A percentile compares a stretch with the other conserved stretches of the same genome.
These are phyloP conservation scores for Antrozous pallidus DNA, from an alignment of 2,797 vertebrate genomes.

Conservation along the genomic window DNA sequence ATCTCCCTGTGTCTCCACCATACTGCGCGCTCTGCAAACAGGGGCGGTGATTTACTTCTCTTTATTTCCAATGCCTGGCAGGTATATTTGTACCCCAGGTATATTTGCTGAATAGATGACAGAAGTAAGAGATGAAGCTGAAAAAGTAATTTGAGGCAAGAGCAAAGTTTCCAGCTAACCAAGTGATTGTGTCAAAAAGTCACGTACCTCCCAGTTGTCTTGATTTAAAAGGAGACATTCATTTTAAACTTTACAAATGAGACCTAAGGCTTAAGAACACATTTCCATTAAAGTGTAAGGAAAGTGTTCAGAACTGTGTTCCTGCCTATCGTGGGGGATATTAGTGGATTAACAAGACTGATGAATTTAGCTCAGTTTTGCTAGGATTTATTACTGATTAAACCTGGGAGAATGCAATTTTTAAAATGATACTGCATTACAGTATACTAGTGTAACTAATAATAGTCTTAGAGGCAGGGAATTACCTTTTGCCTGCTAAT, in stretches of 20 bases:
- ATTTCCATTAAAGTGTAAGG: constrained; percentile 41
- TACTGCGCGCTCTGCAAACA: not conserved
- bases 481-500: constrained; percentile 46
- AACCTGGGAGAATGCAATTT: not conserved
- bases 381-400: constrained; percentile 17
- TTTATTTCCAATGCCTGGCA: not conserved
- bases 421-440: not conserved
- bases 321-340: constrained; percentile 7
- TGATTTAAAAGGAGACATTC: constrained; percentile 38
- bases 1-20: not conserved
- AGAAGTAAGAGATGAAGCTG: not conserved
- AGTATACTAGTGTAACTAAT: constrained; percentile 26
- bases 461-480: constrained; percentile 24
- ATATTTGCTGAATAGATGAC: not conserved
- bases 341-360: constrained; percentile 37
- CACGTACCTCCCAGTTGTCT: not conserved
- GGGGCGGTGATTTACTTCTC: not conserved
- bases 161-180: not conserved
- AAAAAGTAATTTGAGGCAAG: constrained; percentile 35
- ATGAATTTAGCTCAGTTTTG: constrained; percentile 39
- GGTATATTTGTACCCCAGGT: not conserved
- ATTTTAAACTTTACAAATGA: constrained; percentile 51
- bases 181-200: constrained; percentile 22
- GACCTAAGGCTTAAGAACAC: not conserved
- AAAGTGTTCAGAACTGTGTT: constrained; percentile 27